phyloP scores from a whole-genome alignment of 2,888 invertebrate species.

The Microctonus hyperodae region DNA sequence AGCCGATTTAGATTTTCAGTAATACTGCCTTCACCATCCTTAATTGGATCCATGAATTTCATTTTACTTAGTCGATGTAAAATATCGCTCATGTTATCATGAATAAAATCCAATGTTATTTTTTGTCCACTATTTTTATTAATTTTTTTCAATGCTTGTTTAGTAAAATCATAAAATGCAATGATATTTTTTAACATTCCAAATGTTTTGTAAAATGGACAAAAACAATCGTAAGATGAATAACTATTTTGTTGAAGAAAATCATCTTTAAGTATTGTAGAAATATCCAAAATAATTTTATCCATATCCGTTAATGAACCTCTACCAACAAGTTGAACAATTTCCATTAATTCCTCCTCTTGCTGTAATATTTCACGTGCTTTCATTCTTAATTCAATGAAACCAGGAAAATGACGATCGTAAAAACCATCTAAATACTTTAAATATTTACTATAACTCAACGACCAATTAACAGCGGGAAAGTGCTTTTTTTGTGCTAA shows the following conservation, averaged over 20 bases:
- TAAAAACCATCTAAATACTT: conserved; percentile 96
- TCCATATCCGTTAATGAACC: conserved; percentile 95
- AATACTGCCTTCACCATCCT: conserved; percentile 95
- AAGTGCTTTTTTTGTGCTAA: conserved; percentile 98
- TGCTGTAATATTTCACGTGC: conserved; percentile 91
- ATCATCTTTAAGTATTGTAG: conserved; percentile 95
- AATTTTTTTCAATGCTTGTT: conserved; percentile 92
- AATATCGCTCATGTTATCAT: conserved; percentile 90
- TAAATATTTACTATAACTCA: conserved; percentile 94
- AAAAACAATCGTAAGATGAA: conserved; percentile 91
- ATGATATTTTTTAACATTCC: conserved; percentile 98
- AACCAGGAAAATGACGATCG: conserved; percentile 94
- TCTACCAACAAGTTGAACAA: conserved; percentile 97
- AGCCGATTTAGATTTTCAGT: conserved; percentile 93
- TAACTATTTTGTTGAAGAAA: conserved; percentile 97
- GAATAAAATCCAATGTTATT: conserved; percentile 93
- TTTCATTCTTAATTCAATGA: conserved; percentile 92
- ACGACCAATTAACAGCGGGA: conserved; percentile 99
- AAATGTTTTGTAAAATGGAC: conserved; percentile 98
- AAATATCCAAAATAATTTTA: conserved; percentile 96
- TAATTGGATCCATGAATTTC: conserved; percentile 99
- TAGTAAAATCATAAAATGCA: conserved; percentile 93
- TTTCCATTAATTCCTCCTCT: conserved; percentile 98
- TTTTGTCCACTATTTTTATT: conserved; percentile 91
- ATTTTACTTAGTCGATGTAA: conserved; percentile 95